phyloP scores from a whole-genome alignment of 2,113 vertebrate genomes.

The Aythya baeri region DNA sequence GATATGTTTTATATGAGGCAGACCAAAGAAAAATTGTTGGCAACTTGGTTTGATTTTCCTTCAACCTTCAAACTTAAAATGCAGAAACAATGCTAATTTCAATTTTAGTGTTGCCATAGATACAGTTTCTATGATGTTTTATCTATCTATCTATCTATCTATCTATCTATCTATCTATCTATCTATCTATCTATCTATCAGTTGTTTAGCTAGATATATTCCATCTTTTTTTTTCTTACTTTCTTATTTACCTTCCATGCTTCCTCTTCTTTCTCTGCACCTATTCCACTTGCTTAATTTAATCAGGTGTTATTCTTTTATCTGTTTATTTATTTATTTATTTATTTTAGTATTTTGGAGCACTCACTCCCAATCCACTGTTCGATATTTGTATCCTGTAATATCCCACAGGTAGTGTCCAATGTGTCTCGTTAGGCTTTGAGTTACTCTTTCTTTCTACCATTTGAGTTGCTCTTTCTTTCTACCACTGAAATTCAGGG shows the following conservation, averaged over 20 bases:
- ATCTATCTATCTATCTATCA: background rate
- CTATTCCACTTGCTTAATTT: background rate
- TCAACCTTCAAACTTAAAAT: constrained; percentile 39
- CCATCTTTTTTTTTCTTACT: background rate
- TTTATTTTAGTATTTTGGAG: background rate
- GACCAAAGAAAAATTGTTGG: constrained; percentile 26
- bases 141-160: background rate
- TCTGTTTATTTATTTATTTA: background rate
- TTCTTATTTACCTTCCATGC: background rate
- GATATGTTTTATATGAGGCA: constrained; percentile 26
- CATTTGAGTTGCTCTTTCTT: background rate
- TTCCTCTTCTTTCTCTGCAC: background rate
- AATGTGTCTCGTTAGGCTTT: background rate
- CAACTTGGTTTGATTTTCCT: constrained; percentile 36
- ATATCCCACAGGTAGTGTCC: background rate
- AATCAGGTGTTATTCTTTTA: background rate
- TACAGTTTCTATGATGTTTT: constrained; percentile 38
- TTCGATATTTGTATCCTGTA: background rate
- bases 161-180: background rate
- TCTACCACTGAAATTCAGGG: background rate
- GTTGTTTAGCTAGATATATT: background rate
- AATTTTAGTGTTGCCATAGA: constrained; percentile 55
- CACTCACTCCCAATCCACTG: background rate
- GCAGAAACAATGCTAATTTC: constrained; percentile 54
- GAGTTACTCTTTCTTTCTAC: background rate